Conservation (phyloP, 2,888 invertebrate genomes). For the Nudaria mundana region DNA sequence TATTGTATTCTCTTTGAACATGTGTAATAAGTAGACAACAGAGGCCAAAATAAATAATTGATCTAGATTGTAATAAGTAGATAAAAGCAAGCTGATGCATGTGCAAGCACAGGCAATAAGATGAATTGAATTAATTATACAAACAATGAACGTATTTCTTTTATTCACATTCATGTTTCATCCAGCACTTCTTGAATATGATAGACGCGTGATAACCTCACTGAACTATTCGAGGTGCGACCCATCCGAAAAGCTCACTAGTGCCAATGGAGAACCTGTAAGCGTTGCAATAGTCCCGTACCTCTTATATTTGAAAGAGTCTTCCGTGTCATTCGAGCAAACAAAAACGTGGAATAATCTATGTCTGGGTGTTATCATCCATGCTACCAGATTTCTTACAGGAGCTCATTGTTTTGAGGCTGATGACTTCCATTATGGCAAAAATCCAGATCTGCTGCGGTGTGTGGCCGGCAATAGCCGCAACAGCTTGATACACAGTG, state of each 20-base stretch:
- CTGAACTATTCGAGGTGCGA: conserved; percentile 45
- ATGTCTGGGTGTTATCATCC: conserved; percentile 61
- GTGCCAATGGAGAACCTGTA: conserved; percentile 50
- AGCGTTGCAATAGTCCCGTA: conserved; percentile 45
- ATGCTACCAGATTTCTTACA: conserved; percentile 41
- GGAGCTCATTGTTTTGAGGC: conserved; percentile 66
- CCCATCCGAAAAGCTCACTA: conserved; percentile 35
- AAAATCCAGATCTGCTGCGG: conserved; percentile 33
- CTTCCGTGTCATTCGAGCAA: conserved; percentile 11
- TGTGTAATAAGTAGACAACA: no score
- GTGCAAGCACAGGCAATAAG: no score
- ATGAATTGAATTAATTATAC: no score
- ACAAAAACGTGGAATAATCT: conserved; percentile 45
- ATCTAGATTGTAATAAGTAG: no score
- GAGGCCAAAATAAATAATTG: no score
- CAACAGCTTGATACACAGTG: conserved; percentile 37
- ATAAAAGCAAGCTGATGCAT: no score
- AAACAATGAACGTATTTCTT: conserved; percentile 36
- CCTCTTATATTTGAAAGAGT: conserved; percentile 56
- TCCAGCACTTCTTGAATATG: conserved; percentile 26
- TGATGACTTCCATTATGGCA: conserved; percentile 40
- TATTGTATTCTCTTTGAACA: no score
- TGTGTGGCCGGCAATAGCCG: conserved; percentile 48
- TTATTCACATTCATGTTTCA: conserved; percentile 22
- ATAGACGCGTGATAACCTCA: conserved; percentile 51